A percentile compares a stretch with the other conserved stretches of the same genome.
Evolutionary conservation across 1,140 invertebrate species (phyloP).

Genomic region (Ceratitis capitata): DNA sequence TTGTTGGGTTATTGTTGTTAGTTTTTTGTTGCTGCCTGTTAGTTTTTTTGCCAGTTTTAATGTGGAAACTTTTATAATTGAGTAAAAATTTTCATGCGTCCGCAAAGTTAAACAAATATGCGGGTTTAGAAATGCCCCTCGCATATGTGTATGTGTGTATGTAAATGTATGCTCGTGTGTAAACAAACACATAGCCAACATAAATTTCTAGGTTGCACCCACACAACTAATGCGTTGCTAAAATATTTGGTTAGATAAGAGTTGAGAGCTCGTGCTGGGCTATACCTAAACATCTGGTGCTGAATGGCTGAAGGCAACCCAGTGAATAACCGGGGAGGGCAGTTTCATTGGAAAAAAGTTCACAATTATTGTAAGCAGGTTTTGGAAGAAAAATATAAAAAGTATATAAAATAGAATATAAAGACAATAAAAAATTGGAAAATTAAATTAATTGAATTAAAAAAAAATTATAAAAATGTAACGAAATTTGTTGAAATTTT

Average conservation of each 20-base stretch:
- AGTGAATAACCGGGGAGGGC: neutral
- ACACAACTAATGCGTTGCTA: neutral
- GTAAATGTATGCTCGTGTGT: neutral
- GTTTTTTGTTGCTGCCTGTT: neutral
- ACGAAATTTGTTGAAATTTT: no score
- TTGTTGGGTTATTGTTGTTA: neutral
- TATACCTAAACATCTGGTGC: neutral
- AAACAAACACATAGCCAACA: no score
- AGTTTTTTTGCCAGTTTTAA: slow-evolving; percentile 46
- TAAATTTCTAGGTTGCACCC: neutral
- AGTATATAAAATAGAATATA: no score
- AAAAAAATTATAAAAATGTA: no score
- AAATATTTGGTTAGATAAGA: no score
- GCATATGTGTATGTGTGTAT: neutral
- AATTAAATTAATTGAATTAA: no score
- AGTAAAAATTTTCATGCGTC: slow-evolving; percentile 56
- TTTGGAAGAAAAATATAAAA: no score
- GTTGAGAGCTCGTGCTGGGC: neutral
- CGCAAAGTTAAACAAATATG: slow-evolving; percentile 6
- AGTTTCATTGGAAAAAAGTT: no score
- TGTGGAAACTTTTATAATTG: slow-evolving; percentile 65
- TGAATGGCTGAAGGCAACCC: neutral
- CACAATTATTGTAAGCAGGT: no score
- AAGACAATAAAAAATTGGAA: no score
- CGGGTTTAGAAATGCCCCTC: neutral